phyloP scores from a whole-genome alignment of 2,797 vertebrate species.

The Echeneis naucrates region DNA sequence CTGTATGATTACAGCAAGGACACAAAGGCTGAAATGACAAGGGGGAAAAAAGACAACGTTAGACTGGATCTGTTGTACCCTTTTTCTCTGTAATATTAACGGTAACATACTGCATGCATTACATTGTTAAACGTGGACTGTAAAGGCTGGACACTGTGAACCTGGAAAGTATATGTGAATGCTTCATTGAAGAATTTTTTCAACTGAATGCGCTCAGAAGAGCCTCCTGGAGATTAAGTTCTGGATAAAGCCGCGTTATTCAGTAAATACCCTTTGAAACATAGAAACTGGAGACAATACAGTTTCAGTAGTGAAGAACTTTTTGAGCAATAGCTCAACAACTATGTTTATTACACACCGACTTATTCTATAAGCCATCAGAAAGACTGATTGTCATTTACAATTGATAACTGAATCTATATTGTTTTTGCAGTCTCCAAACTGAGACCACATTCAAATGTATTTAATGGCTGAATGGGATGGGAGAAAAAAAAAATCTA shows the following conservation, averaged over 20 bases:
- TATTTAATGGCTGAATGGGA: background rate
- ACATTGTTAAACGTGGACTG: background rate
- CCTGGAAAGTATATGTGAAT: slow-evolving; percentile 15
- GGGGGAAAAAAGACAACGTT: slow-evolving; percentile 2
- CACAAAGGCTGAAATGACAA: slow-evolving; percentile 23
- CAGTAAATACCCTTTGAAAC: background rate
- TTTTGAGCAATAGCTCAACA: background rate
- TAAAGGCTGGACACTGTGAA: background rate
- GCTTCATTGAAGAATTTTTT: slow-evolving; percentile 18
- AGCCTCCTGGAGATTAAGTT: slow-evolving; percentile 10
- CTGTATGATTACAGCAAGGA: slow-evolving; percentile 22
- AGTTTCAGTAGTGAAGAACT: background rate
- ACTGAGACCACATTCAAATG: background rate
- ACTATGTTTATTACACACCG: background rate
- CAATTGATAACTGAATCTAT: background rate
- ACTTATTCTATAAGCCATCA: background rate
- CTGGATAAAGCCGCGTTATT: slow-evolving; percentile 16
- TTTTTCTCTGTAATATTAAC: slow-evolving; percentile 1
- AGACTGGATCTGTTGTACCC: slow-evolving; percentile 22
- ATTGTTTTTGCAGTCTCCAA: background rate
- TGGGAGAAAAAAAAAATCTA: slow-evolving; percentile 8
- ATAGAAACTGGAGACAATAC: background rate
- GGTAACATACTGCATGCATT: background rate
- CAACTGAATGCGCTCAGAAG: background rate
- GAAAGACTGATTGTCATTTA: background rate